Conservation (phyloP, 1,140 invertebrate species). For the Chymomyza costata region DNA sequence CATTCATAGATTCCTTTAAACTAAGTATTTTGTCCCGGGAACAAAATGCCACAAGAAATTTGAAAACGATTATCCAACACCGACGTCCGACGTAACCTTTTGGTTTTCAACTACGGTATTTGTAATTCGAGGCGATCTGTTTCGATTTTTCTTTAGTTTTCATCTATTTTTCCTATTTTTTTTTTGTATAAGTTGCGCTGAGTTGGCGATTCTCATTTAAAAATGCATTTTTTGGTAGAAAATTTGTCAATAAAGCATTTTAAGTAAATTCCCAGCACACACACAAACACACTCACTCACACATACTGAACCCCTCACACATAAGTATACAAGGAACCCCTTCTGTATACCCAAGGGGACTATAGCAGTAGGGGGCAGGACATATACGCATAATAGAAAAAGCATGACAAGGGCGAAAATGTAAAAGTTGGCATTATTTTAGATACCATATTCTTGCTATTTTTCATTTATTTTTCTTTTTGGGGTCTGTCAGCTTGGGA, state of each 20-base stretch:
- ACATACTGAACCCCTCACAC: conserved; percentile 7
- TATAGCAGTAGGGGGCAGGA: no score
- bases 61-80: no score
- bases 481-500: conserved; percentile 21
- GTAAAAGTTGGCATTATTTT: conserved; percentile 26
- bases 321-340: conserved; percentile 35
- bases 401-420: conserved; percentile 44
- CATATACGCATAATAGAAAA: conserved; percentile 45
- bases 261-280: conserved; percentile 31
- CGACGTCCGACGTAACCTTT: no score
- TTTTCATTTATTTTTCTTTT: conserved; percentile 24
- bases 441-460: neutral
- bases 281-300: conserved; percentile 18
- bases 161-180: neutral
- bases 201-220: conserved; percentile 36
- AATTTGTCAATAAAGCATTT: conserved; percentile 41
- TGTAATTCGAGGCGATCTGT: no score
- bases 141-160: neutral
- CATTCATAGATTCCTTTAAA: no score
- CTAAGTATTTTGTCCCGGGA: no score
- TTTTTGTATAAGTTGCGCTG: conserved; percentile 16
- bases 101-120: no score
- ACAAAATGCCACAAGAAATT: no score
- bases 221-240: conserved; percentile 27
- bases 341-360: no score